phyloP scores from a whole-genome alignment of 2,113 vertebrate species.

The Xenus cinereus region DNA sequence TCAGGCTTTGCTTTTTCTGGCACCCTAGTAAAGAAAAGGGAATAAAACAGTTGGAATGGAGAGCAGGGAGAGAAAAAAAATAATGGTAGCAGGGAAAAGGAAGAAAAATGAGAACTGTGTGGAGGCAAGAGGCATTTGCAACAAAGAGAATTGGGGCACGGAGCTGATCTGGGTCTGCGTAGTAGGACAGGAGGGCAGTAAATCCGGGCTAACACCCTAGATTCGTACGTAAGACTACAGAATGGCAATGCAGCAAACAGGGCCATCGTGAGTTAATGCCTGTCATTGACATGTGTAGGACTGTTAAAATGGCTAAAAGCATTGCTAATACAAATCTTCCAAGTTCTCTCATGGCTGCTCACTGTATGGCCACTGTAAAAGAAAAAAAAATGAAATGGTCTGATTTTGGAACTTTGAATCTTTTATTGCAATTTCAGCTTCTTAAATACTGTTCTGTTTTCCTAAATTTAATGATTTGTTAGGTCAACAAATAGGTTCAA shows the following conservation, averaged over 20 bases:
- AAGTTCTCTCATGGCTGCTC: not conserved
- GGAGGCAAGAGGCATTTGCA: not conserved
- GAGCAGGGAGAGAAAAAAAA: not conserved
- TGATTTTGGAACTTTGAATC: not conserved
- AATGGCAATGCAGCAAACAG: not conserved
- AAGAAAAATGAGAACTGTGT: not conserved
- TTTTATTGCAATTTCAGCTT: not conserved
- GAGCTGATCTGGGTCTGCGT: not conserved
- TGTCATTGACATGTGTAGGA: not conserved
- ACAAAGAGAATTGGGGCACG: not conserved
- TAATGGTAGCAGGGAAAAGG: not conserved
- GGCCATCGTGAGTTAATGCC: not conserved
- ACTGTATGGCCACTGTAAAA: not conserved
- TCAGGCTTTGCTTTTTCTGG: not conserved
- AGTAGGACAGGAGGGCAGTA: slow-evolving; percentile 29
- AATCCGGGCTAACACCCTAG: not conserved
- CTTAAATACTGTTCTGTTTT: not conserved
- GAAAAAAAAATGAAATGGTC: not conserved
- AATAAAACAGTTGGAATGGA: not conserved
- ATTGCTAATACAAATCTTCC: not conserved
- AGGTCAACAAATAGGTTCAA: not conserved
- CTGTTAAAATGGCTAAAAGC: not conserved
- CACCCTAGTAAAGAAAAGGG: not conserved
- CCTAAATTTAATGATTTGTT: not conserved
- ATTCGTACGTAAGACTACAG: not conserved